Base-by-base conservation (phyloP, 2,113 vertebrate species). In the Taurulus bubalis region DNA sequence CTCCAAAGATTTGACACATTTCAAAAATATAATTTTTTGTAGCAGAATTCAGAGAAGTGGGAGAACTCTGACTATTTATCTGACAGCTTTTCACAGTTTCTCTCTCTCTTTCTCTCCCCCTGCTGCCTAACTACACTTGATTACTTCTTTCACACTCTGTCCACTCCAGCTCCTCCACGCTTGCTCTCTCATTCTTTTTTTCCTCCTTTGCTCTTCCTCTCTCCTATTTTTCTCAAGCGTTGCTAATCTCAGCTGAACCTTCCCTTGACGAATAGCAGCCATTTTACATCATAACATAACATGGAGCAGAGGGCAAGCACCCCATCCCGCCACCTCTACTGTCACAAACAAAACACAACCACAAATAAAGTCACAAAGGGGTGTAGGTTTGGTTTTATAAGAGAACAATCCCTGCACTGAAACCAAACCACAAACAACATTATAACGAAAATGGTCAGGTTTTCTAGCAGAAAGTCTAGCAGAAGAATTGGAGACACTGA, bases 241-340 rank as follows among this genome's bases (percentile, higher is more conserved):
- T 66, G 75, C 74, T 90, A 88, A 92, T 93, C 80, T 89, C 80
- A 71, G 80, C 83, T 87, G 87, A 87, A 87, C 79, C 79, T 90
- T 85, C 51, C 36, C 65, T 83, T 22, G 3, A 80, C 51, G 36
- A 72, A 89, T 66, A 88, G 90, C 72, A 87, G 90, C 91, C 90
- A 92, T 92, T 93, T 93, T 92, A 81, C 77, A 66, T 69, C 36
- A 49, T 58, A 83, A 71, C 69, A 47, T 34, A 83, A 85, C 77
- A 86, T 75, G 79, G 82, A 77, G 82, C 84, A 86, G 79, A 87
- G 75, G 75, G 58, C 80, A 83, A 15, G 30, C 34, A 32, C 51
- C 32, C 51, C 7, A 28, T 42, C 45, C 71, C 65, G 34, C 62
- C 70, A 69, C n/a, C 18, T 34, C 30, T 70, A n/a, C 34, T 28